These are phyloP conservation scores for Danaus melanippus DNA, from an alignment of 1,140 invertebrate genomes.

Conservation along the genomic window DNA sequence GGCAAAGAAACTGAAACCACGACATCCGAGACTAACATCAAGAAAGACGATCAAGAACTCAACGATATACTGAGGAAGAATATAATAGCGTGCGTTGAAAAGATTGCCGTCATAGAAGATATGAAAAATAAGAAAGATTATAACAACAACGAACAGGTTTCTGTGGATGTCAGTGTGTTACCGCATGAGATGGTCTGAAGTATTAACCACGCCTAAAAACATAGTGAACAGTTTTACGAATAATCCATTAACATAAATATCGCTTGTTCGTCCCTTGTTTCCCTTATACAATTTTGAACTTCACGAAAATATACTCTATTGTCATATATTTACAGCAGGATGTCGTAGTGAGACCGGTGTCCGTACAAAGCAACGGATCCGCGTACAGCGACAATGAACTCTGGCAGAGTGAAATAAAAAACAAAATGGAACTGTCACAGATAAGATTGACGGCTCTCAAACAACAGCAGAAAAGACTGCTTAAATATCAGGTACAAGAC, in stretches of 20 bases:
- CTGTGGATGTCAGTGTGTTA: slow-evolving; percentile 49
- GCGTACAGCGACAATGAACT: slow-evolving; percentile 69
- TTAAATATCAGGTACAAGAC: slow-evolving; percentile 60
- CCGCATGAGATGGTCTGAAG: slow-evolving; percentile 13
- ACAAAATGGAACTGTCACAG: slow-evolving; percentile 68
- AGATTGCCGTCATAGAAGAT: slow-evolving; percentile 59
- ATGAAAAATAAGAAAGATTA: slow-evolving; percentile 52
- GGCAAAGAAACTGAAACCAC: slow-evolving; percentile 44
- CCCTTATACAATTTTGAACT: no score
- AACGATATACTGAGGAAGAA: slow-evolving; percentile 59
- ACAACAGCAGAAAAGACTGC: slow-evolving; percentile 64
- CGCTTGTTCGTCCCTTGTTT: no score
- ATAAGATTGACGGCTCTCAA: slow-evolving; percentile 58
- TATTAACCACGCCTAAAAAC: background rate
- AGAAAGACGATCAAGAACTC: slow-evolving; percentile 44
- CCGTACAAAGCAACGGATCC: slow-evolving; percentile 67
- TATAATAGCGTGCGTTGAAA: slow-evolving; percentile 62
- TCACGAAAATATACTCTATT: slow-evolving; percentile 1
- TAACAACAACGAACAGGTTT: slow-evolving; percentile 42
- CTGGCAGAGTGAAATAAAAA: slow-evolving; percentile 70
- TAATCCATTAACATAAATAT: background rate
- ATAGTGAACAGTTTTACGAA: background rate
- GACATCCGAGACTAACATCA: slow-evolving; percentile 29
- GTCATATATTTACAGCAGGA: slow-evolving; percentile 38
- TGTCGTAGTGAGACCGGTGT: slow-evolving; percentile 55